phyloP scores from a whole-genome alignment of 2,113 vertebrate species.

The Pachypanchax playfairii region DNA sequence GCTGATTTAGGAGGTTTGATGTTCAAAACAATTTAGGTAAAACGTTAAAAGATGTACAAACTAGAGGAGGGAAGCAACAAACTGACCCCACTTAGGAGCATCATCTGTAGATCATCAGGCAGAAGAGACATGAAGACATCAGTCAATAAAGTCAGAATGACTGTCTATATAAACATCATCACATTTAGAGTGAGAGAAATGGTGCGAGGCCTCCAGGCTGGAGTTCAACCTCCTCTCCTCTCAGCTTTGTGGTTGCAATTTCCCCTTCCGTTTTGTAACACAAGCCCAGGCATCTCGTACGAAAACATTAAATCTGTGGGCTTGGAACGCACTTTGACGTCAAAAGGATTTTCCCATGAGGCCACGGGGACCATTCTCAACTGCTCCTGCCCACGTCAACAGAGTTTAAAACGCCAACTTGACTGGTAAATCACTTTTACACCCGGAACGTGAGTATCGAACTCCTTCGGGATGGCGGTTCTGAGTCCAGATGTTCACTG shows the following conservation, averaged over 20 bases:
- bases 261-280: conserved; percentile 68
- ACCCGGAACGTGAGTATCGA: conserved; percentile 2
- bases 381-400: conserved; percentile 47
- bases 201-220: conserved; percentile 19
- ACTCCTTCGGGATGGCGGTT: conserved; percentile 1
- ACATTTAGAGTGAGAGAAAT: conserved; percentile 1
- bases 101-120: background rate
- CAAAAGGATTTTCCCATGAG: conserved; percentile 70
- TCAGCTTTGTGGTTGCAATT: conserved; percentile 67
- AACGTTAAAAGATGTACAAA: background rate
- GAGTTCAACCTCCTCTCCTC: conserved; percentile 41
- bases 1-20: no score
- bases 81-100: background rate
- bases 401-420: conserved; percentile 16
- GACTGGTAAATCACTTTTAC: conserved; percentile 20
- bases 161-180: background rate
- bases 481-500: background rate
- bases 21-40: no score
- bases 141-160: background rate
- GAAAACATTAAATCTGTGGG: conserved; percentile 69
- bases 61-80: no score
- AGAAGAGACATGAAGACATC: no score
- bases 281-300: conserved; percentile 55
- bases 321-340: conserved; percentile 65
- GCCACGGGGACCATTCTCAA: conserved; percentile 60